These are phyloP conservation scores for Glaucidium brasilianum DNA, from an alignment of 2,113 vertebrate species.

Conservation along the genomic window DNA sequence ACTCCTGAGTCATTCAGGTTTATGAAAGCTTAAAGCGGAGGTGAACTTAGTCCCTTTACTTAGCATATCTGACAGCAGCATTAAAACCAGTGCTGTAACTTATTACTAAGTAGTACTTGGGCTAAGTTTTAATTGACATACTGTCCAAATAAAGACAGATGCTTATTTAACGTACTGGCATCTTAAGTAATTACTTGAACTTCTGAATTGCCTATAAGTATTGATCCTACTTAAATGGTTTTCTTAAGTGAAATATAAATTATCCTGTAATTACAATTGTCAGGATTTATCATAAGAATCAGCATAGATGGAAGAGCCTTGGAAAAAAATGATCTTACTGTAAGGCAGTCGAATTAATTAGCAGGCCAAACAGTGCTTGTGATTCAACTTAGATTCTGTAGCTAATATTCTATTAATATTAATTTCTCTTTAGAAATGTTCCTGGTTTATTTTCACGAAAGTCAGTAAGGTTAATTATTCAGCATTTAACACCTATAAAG, in stretches of 20 bases:
- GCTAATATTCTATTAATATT: background rate
- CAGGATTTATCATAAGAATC: constrained; percentile 23
- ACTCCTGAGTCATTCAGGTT: background rate
- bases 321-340: background rate
- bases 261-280: constrained; percentile 18
- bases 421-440: constrained; percentile 55
- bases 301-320: background rate
- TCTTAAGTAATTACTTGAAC: constrained; percentile 18
- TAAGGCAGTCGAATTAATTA: constrained; percentile 32
- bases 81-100: background rate
- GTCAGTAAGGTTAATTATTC: constrained; percentile 19
- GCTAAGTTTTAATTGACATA: background rate
- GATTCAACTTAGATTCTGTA: background rate
- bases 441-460: constrained; percentile 45
- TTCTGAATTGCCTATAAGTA: constrained; percentile 23
- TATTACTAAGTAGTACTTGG: background rate
- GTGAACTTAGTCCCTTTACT: background rate
- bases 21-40: background rate
- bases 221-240: constrained; percentile 45
- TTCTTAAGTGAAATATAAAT: constrained; percentile 49
- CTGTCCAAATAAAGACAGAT: constrained; percentile 23
- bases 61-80: background rate
- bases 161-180: constrained; percentile 22
- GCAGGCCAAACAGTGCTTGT: background rate
- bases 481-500: constrained; percentile 29